Base-by-base conservation (phyloP, 2,797 vertebrate genomes). In the Lagodon rhomboides region DNA sequence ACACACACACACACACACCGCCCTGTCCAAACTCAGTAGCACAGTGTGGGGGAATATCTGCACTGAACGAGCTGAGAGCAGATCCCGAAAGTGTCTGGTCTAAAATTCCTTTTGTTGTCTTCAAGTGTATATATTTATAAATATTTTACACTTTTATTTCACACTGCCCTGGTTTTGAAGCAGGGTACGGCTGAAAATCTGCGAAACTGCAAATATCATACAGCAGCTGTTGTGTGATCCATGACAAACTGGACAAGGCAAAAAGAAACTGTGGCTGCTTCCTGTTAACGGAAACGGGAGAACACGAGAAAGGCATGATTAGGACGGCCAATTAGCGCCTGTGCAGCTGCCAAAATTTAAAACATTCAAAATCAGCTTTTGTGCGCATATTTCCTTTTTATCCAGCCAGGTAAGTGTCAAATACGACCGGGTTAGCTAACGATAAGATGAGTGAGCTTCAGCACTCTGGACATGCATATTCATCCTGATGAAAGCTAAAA, bases 161-260 rank as follows among this genome's bases (percentile, higher is more conserved):
- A 88, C 85, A 88, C 87, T 87, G 86, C 27, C 75, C 61, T 76
- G 85, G 49, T 84, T 91, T 79, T 86, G 77, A 83, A 89, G 80
- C 67, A 50, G 75, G 68, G 77, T 79, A 86, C 1, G 44, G 73
- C 67, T 71, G 71, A 84, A 84, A 89, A 87, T 88, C 83, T 82
- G 86, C 38, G 82, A 90, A 88, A 83, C 72, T 61, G 77, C 67
- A 80, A 86, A 85, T 91, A 80, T 86, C 79, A 80, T 80, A 23
- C 77, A 85, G 82, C 88, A 91, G 86, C 87, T 92, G 89, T 89
- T 85, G 90, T 89, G 88, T 75, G 86, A 93, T 86, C 81, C 77
- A 56, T 83, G 88, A 82, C 77, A 68, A 90, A 84, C 79, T 75
- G 80, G 78, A 81, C 71, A 72, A 83, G 80, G 13, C 54, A 59